A percentile compares a stretch with the other conserved stretches of the same genome.
Conservation (phyloP, 2,888 invertebrate species). For the Dicranocentrus wangi region DNA sequence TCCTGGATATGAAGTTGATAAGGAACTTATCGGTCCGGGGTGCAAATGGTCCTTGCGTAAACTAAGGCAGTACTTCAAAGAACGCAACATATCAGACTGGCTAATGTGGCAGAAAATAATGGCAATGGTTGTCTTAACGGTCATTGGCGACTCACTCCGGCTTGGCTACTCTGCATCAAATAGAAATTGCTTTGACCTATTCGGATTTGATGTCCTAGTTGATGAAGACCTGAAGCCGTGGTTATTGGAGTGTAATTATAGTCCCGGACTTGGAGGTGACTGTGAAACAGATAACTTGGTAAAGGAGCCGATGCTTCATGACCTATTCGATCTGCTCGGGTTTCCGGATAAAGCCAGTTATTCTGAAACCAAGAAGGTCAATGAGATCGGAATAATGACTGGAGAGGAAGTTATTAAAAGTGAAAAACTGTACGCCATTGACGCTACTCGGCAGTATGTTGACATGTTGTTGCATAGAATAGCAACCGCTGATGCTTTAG, state of each 20-base stretch:
- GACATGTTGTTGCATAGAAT: constrained; percentile 5
- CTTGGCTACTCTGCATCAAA: constrained; percentile 64
- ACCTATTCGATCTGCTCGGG: constrained; percentile 86
- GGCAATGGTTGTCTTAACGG: constrained; percentile 84
- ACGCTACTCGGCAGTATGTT: background rate
- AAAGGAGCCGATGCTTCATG: constrained; percentile 89
- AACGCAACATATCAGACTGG: constrained; percentile 81
- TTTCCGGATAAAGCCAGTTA: constrained; percentile 77
- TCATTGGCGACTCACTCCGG: constrained; percentile 77
- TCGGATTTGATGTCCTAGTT: constrained; percentile 91
- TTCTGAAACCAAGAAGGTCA: background rate
- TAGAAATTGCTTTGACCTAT: constrained; percentile 89
- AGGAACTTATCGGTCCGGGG: constrained; percentile 88
- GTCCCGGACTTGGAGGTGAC: constrained; percentile 86
- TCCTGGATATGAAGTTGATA: constrained; percentile 86
- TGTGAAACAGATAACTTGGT: constrained; percentile 86
- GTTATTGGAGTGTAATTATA: constrained; percentile 91
- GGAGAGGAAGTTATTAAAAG: background rate
- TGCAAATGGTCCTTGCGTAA: constrained; percentile 84
- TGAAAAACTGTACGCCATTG: background rate
- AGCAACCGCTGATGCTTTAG: background rate
- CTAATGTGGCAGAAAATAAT: constrained; percentile 86
- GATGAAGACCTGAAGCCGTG: constrained; percentile 89
- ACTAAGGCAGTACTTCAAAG: constrained; percentile 81
- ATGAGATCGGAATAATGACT: background rate